Evolutionary conservation across 1,140 invertebrate genomes (phyloP), one percentile per base, ranked within the genome.

Genomic region (Pseudomyrmex gracilis): DNA sequence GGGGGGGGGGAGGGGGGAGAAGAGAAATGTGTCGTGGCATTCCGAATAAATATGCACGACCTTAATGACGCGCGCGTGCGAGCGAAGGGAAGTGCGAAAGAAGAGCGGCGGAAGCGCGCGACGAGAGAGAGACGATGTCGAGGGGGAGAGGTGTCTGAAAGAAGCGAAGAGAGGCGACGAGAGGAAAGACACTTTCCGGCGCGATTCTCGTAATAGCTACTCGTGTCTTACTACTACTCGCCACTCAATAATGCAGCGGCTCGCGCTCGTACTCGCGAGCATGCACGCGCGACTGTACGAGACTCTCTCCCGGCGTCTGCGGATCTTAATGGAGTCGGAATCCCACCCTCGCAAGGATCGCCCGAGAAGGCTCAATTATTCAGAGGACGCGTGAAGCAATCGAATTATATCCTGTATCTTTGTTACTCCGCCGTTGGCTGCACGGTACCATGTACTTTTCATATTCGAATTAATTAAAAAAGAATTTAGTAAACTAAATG

Each of bases 131-230:
- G 15, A 61, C 15, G 45, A 61, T 20, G 20, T 15, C 5, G 47
- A 10, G 20, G 13, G 20, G 22, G 55, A 17, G n/a, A n/a, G 47
- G 55, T 73, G 76, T 58, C 76, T 58, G 24, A 71, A 70, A 70
- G 77, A 58, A 58, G 22, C 67, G 34, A n/a, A 63, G 34, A 45
- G 22, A 53, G 20, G 13, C 47, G 64, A 53, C 70, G 63, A 71
- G 53, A 74, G 68, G 63, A 61, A 67, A 73, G 85, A 70, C 58
- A 78, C 73, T 82, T 80, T 82, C 51, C 73, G 82, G 63, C 71
- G 86, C 76, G 86, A 87, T 86, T 86, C 77, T 88, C 76, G 85
- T 89, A 88, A 88, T 87, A 89, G 88, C 80, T 83, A 86, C 85
- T 89, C 82, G 78, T 83, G 82, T 88, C 88, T 80, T 73, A 71